A percentile compares a stretch with the other conserved stretches of the same genome.
These are phyloP conservation scores for Poecilia picta DNA, from an alignment of 2,797 vertebrate species.

Conservation along the genomic window DNA sequence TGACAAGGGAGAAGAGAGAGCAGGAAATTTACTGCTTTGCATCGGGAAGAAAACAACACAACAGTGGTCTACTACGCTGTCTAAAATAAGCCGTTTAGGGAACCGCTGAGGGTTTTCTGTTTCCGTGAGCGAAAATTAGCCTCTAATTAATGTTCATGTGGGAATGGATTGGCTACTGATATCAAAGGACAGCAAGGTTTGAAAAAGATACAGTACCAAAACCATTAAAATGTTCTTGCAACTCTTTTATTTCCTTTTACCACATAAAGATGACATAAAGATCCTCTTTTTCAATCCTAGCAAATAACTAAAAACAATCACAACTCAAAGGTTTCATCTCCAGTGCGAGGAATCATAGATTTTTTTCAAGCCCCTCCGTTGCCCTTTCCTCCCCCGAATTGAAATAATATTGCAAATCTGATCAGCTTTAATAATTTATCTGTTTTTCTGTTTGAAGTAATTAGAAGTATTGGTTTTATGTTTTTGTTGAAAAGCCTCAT, in stretches of 20 bases:
- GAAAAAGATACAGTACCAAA: no score
- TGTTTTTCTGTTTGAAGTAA: neutral
- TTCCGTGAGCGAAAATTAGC: neutral
- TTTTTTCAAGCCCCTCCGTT: no score
- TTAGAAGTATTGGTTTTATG: neutral
- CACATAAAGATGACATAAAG: no score
- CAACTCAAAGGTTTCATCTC: no score
- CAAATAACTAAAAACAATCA: no score
- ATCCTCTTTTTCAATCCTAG: no score
- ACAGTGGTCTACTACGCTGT: neutral
- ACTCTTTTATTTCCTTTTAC: no score
- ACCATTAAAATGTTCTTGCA: no score
- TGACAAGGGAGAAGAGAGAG: constrained; percentile 38
- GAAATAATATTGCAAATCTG: no score
- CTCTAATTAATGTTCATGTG: constrained; percentile 10
- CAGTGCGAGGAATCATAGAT: no score
- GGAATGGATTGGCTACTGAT: neutral
- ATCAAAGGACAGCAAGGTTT: neutral
- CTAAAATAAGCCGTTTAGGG: constrained; percentile 33
- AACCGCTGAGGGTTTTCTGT: constrained; percentile 3
- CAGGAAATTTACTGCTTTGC: constrained; percentile 45
- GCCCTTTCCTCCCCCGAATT: no score
- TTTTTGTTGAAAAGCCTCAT: neutral
- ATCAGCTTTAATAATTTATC: no score
- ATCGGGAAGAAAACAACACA: constrained; percentile 34